phyloP scores from a whole-genome alignment of 2,113 vertebrate species.

The Melanotaenia duboulayi region DNA sequence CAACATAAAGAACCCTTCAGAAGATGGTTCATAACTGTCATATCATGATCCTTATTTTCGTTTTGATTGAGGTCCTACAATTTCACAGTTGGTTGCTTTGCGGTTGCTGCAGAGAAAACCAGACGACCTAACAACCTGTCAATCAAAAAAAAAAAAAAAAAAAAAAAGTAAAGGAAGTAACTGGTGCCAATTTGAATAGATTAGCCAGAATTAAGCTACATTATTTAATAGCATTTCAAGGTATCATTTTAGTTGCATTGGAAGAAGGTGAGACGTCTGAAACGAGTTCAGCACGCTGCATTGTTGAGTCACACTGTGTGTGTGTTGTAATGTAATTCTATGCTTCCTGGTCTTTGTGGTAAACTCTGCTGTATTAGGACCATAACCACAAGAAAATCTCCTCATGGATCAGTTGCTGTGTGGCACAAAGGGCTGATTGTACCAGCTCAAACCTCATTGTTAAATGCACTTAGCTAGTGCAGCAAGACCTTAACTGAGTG shows the following conservation, averaged over 20 bases:
- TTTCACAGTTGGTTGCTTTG: constrained; percentile 56
- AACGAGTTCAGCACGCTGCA: constrained; percentile 27
- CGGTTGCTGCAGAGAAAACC: constrained; percentile 54
- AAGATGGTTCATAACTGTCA: constrained; percentile 44
- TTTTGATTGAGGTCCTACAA: constrained; percentile 58
- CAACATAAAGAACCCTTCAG: constrained; percentile 27
- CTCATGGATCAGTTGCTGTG: constrained; percentile 65
- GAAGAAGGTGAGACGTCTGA: constrained; percentile 52
- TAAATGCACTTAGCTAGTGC: constrained; percentile 61
- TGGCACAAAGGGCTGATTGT: constrained; percentile 77
- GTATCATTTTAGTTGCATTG: constrained; percentile 39
- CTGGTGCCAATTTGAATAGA: constrained; percentile 46
- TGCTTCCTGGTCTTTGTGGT: constrained; percentile 68
- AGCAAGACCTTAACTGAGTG: constrained; percentile 55
- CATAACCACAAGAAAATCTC: constrained; percentile 78
- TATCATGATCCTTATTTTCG: constrained; percentile 39
- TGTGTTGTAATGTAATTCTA: constrained; percentile 42
- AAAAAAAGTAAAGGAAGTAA: constrained; percentile 36
- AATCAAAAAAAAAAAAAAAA: constrained; percentile 52
- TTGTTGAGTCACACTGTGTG: constrained; percentile 45
- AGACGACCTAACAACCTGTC: constrained; percentile 63
- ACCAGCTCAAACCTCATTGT: constrained; percentile 69
- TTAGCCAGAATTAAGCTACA: constrained; percentile 33
- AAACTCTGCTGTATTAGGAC: constrained; percentile 69
- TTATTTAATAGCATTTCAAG: constrained; percentile 43